Percentiles rank a stretch among this genome's conserved stretches.
These are phyloP conservation scores for Muntiacus muntjak DNA, from an alignment of 2,113 vertebrate species.

Conservation along the genomic window DNA sequence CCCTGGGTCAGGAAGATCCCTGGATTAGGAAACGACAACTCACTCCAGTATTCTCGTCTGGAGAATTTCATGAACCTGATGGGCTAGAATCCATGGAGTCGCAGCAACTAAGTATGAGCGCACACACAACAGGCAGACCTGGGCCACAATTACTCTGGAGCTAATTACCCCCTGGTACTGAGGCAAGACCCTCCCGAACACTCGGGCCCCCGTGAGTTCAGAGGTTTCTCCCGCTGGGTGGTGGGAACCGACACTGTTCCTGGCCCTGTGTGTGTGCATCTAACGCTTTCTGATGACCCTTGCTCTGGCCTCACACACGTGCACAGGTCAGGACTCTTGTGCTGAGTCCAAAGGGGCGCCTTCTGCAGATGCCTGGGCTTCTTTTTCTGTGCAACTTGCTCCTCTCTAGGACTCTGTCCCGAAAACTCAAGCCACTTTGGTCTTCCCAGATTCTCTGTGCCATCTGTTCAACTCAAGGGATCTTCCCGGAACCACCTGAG, in stretches of 20 bases:
- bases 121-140: neutral
- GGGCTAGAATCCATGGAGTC: neutral
- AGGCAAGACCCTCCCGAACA: neutral
- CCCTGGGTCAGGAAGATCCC: neutral
- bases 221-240: neutral
- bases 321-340: neutral
- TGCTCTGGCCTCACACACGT: neutral
- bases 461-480: neutral
- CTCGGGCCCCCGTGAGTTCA: neutral
- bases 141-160: neutral
- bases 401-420: neutral
- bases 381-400: neutral
- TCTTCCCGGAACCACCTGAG: neutral
- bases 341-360: neutral
- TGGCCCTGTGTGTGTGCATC: neutral
- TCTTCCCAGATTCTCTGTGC: neutral
- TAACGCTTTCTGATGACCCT: neutral
- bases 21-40: neutral
- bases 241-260: neutral
- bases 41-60: neutral
- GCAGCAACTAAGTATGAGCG: fast-evolving
- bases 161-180: neutral
- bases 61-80: neutral
- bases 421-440: neutral
- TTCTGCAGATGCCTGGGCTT: neutral